phyloP scores from a whole-genome alignment of 2,888 invertebrate genomes.

The Phania funesta region DNA sequence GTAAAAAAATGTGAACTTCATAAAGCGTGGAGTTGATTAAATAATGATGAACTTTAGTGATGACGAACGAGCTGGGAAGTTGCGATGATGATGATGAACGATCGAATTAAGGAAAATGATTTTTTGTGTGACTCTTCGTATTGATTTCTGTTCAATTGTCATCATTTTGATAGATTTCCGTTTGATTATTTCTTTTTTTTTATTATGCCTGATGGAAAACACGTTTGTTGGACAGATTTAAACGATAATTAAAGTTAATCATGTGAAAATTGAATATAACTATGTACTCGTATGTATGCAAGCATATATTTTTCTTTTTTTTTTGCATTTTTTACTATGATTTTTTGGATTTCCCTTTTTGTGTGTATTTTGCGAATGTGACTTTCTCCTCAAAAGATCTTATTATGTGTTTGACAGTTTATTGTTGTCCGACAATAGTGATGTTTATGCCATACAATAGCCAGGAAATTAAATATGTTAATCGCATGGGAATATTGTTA shows the following conservation, averaged over 20 bases:
- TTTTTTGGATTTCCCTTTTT: not conserved
- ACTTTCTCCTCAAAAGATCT: not conserved
- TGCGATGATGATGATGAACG: constrained; percentile 21
- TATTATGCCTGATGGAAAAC: constrained; percentile 51
- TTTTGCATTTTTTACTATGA: constrained; percentile 27
- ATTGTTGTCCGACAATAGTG: constrained; percentile 36
- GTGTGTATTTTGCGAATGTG: constrained; percentile 9
- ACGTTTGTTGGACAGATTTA: constrained; percentile 48
- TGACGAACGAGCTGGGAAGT: constrained; percentile 35
- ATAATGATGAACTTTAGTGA: constrained; percentile 65
- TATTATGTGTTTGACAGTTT: constrained; percentile 50
- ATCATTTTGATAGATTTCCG: constrained; percentile 76
- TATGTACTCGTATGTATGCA: no score
- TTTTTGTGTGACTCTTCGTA: constrained; percentile 62
- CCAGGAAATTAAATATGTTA: constrained; percentile 64
- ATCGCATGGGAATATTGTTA: constrained; percentile 53
- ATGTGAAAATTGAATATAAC: constrained; percentile 68
- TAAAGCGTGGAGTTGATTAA: constrained; percentile 67
- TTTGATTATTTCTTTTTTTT: constrained; percentile 64
- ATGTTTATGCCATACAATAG: constrained; percentile 36
- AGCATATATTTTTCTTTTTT: no score
- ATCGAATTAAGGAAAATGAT: constrained; percentile 23
- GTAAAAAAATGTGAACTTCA: constrained; percentile 56
- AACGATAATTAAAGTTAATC: constrained; percentile 77
- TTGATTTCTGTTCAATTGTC: constrained; percentile 73